phyloP scores from a whole-genome alignment of 1,140 invertebrate genomes.

The Procambarus clarkii region DNA sequence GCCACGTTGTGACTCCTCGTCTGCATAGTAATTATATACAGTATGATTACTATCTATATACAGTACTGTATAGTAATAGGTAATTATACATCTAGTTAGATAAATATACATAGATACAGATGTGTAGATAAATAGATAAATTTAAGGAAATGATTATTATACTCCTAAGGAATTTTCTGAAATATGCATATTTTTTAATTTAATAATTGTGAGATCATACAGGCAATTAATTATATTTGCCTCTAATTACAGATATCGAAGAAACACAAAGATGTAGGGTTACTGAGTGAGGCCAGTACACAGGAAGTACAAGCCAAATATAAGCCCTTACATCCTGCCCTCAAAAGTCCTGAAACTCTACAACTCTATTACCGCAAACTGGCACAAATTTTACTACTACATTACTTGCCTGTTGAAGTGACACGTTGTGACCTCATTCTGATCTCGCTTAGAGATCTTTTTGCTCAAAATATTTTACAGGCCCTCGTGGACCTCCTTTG shows the following conservation, averaged over 20 bases:
- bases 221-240: not conserved
- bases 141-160: too few relatives aligned
- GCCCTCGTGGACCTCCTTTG: conserved; percentile 72
- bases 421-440: conserved; percentile 67
- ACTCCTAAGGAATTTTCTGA: too few relatives aligned
- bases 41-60: too few relatives aligned
- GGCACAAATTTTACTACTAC: conserved; percentile 72
- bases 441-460: conserved; percentile 72
- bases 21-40: too few relatives aligned
- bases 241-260: conserved; percentile 43
- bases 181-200: too few relatives aligned
- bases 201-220: too few relatives aligned
- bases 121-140: too few relatives aligned
- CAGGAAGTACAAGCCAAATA: conserved; percentile 59
- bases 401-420: conserved; percentile 72
- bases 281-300: conserved; percentile 12
- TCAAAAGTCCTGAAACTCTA: conserved; percentile 69
- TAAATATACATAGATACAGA: too few relatives aligned
- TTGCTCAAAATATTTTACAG: conserved; percentile 73
- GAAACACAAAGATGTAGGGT: conserved; percentile 60
- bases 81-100: too few relatives aligned
- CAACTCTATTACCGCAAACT: conserved; percentile 72
- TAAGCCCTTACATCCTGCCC: conserved; percentile 70
- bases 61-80: too few relatives aligned
- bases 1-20: too few relatives aligned